Evolutionary conservation across 2,797 vertebrate genomes (phyloP).

Genomic region (Salarias fasciatus): DNA sequence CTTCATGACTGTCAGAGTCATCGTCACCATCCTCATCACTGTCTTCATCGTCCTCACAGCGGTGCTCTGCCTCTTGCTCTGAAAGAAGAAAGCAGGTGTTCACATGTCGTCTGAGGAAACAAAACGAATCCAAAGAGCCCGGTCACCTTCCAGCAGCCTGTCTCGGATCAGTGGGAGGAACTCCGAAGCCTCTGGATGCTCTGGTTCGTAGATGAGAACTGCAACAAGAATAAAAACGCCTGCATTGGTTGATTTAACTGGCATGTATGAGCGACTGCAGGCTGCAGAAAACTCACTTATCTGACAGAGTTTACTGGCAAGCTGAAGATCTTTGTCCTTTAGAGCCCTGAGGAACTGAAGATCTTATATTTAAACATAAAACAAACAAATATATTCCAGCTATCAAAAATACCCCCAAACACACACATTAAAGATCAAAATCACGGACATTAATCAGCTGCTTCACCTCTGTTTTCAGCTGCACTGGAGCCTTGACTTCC

Average conservation of each 20-base stretch:
- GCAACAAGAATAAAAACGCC: constrained; percentile 56
- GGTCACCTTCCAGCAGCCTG: constrained; percentile 80
- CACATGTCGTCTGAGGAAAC: neutral
- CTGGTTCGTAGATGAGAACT: constrained; percentile 87
- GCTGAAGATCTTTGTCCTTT: constrained; percentile 78
- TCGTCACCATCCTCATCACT: neutral
- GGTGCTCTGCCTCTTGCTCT: constrained; percentile 56
- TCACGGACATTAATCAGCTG: neutral
- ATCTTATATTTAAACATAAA: too few species aligned
- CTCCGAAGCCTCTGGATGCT: constrained; percentile 84
- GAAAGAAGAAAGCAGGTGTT: neutral
- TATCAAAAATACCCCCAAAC: too few species aligned
- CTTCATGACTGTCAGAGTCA: constrained; percentile 41
- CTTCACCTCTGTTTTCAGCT: constrained; percentile 69
- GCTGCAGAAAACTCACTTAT: constrained; percentile 83
- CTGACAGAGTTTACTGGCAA: constrained; percentile 85
- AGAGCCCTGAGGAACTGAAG: constrained; percentile 87
- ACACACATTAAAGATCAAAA: constrained; percentile 4
- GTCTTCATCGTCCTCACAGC: constrained; percentile 40
- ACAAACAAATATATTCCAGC: too few species aligned
- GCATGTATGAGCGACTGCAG: constrained; percentile 10
- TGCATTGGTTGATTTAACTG: neutral
- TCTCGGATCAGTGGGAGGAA: constrained; percentile 85
- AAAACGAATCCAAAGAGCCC: neutral
- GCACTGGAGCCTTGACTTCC: constrained; percentile 58